Evolutionary conservation across 1,140 invertebrate species (phyloP), one percentile per base, ranked within the genome.

Genomic region (Tribolium castaneum): DNA sequence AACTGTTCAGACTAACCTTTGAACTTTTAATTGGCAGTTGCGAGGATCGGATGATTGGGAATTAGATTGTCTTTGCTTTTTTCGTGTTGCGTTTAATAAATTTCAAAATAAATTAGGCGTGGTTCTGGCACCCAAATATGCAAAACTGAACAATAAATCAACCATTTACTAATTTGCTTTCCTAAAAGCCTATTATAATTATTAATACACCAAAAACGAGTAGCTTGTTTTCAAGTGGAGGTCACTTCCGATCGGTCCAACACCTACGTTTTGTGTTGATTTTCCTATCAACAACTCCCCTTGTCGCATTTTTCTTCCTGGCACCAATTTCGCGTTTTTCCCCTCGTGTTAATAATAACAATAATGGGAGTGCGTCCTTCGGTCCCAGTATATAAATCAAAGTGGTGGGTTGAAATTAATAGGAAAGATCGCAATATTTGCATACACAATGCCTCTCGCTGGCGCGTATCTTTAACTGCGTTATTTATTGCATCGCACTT

Each of bases 371-470:
- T 66, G 10, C 59, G 59, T 66, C 59, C 59, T 66, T 66, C 59
- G n/a, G 10, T 35, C 59, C 30, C 13, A 13, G 25, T 14, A 35
- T 35, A 66, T 66, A 66, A 66, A 66, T 66, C 59, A 66, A 35
- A 13, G 0, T 66, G 16, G 59, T 56, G 35, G 45, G 59, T n/a
- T 76, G 75, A 49, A 70, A 76, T 76, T 76, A 66, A 76, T 76
- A 70, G 59, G 39, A 76, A 70, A 75, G 35, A 76, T 76, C 75
- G 39, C 45, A 70, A 70, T 62, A 75, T 75, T 56, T 75, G 54
- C 74, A 59, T 75, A 59, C 51, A 59, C 74, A 75, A 75, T 59
- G 54, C 25, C 51, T 56, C 51, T 45, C 25, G 62, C 52, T 39
- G 66, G 22, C 49, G 74, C 74, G 54, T 62, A 62, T 59, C 54